phyloP scores from a whole-genome alignment of 1,140 invertebrate genomes.

The Microplitis demolitor region DNA sequence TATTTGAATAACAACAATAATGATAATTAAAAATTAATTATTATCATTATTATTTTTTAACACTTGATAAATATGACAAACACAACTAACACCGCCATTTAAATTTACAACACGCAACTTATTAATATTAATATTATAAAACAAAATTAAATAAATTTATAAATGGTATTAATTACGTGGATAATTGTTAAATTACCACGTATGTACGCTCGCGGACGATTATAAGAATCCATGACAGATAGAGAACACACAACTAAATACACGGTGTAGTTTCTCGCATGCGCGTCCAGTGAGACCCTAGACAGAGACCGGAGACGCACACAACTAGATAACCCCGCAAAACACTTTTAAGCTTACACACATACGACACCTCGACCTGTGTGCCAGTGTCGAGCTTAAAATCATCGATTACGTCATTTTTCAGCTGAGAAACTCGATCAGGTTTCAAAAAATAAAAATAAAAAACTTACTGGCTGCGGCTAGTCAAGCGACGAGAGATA shows the following conservation, averaged over 20 bases:
- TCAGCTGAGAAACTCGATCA: no score
- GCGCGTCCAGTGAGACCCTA: constrained; percentile 21
- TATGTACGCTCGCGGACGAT: constrained; percentile 48
- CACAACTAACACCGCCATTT: no score
- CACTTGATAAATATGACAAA: no score
- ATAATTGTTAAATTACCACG: constrained; percentile 43
- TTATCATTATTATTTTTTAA: not conserved
- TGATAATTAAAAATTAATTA: not conserved
- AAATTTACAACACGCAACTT: no score
- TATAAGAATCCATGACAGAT: constrained; percentile 57
- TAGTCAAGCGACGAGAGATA: no score
- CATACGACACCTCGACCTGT: not conserved
- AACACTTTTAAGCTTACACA: no score
- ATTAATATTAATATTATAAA: not conserved
- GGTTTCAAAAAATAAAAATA: no score
- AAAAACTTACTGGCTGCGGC: no score
- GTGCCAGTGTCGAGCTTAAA: no score
- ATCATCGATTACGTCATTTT: no score
- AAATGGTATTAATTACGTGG: constrained; percentile 38
- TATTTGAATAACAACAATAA: not conserved
- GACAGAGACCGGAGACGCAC: no score
- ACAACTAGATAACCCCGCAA: no score
- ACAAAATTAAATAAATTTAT: not conserved
- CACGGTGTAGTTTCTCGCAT: constrained; percentile 32
- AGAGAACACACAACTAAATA: constrained; percentile 12